Evolutionary conservation across 2,797 vertebrate genomes (phyloP).

Genomic region (Clarias pachynema): DNA sequence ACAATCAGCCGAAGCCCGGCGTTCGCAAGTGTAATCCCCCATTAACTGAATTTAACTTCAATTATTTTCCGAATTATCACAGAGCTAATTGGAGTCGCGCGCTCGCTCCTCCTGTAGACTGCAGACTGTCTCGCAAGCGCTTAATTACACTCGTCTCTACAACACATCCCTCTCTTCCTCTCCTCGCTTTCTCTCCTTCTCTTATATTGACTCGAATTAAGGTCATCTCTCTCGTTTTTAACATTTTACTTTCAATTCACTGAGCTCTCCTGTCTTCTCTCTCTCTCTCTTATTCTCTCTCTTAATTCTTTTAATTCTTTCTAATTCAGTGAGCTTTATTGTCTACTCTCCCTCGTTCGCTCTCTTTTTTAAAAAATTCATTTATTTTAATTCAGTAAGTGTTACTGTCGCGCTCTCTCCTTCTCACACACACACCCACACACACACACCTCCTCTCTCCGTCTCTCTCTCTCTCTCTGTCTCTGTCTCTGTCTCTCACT

Average conservation of each 20-base stretch:
- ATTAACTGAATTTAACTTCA: constrained; percentile 77
- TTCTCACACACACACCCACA: background rate
- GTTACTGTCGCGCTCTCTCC: background rate
- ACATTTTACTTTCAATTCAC: no score
- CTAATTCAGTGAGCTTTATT: no score
- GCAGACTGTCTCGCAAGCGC: constrained; percentile 42
- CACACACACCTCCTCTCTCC: no score
- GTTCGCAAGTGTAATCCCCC: constrained; percentile 74
- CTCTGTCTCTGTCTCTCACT: background rate
- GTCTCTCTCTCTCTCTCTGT: background rate
- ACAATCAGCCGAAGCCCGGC: constrained; percentile 75
- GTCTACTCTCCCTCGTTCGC: background rate
- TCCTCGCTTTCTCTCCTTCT: background rate
- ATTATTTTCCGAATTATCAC: constrained; percentile 70
- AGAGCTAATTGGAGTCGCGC: constrained; percentile 55
- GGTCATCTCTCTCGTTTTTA: constrained; percentile 42
- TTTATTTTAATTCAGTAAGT: background rate
- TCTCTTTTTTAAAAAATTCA: background rate
- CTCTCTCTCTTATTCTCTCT: background rate
- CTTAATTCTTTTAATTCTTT: background rate
- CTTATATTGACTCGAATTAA: constrained; percentile 46
- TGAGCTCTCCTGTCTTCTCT: background rate
- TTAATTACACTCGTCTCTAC: constrained; percentile 50
- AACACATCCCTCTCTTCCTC: constrained; percentile 31
- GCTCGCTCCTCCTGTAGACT: constrained; percentile 27